Conservation (phyloP, 37 sponge, comb jelly and placozoan genomes). For the Spongia lamella region DNA sequence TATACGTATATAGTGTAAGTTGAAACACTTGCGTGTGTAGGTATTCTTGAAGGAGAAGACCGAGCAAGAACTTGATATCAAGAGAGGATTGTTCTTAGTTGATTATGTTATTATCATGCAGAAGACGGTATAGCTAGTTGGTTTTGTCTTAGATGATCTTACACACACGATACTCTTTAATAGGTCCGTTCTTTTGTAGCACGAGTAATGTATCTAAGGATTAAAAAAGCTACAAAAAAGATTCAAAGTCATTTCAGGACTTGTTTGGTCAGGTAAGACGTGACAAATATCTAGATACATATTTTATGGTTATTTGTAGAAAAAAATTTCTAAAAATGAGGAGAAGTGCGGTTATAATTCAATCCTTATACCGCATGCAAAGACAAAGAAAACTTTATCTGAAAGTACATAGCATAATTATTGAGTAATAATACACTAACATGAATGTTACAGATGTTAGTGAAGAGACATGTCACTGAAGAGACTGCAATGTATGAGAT, state of each 20-base stretch:
- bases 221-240: conserved; percentile 11
- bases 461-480: no score
- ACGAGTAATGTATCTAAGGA: conserved; percentile 12
- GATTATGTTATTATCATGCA: conserved; percentile 18
- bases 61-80: conserved; percentile 22
- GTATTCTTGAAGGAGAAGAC: conserved; percentile 33
- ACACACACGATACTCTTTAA: no score
- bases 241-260: conserved; percentile 22
- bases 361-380: conserved; percentile 24
- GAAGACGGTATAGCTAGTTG: background rate
- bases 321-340: conserved; percentile 10
- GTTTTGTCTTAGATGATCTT: background rate
- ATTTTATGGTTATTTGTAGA: conserved; percentile 30
- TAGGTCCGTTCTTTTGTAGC: conserved; percentile 42
- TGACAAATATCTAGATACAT: background rate
- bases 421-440: no score
- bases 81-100: background rate
- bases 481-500: no score
- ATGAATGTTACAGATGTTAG: background rate
- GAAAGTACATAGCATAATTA: background rate
- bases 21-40: background rate
- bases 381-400: conserved; percentile 2
- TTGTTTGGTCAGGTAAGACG: conserved; percentile 20
- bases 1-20: background rate
- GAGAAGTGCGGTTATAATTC: conserved; percentile 2